Evolutionary conservation across 2,888 invertebrate species (phyloP), one percentile per base, ranked within the genome.

Genomic region (Dryocosmus kuriphilus): DNA sequence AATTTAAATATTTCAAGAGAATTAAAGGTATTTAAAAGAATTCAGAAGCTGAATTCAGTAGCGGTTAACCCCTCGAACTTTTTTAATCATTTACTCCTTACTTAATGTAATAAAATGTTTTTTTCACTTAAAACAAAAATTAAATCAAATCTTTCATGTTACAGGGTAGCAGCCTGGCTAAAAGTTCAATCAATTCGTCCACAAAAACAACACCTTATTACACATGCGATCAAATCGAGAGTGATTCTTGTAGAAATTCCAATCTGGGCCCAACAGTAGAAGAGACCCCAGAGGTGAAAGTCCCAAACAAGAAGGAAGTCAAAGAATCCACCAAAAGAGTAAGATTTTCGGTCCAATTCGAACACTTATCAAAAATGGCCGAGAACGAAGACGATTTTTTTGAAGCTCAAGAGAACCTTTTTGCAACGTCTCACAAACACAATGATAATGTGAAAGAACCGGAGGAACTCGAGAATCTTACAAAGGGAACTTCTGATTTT

Each of bases 311-410:
- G 19, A 71, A 71, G 19, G 51, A 71, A 9, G 16, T n/a, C 19
- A 71, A 51, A 30, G 46, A 71, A 71, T 71, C 30, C 2, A 71
- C 46, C 19, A 71, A 71, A 51, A 27, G 30, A 51, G 71, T 71
- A 4, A 27, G 71, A 51, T 71, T 71, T 51, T 71, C 71, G n/a
- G 51, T 51, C 24, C 51, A 46, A 4, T 51, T 71, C 19, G 19
- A 27, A 16, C 67, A 71, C 19, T 19, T 19, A 30, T 30, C n/a
- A 19, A 14, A 71, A 24, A 71, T 71, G 71, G 71, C 46, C 1
- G 71, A 71, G 9, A 27, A 51, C 30, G 71, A n/a, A n/a, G n/a
- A 71, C 1, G 71, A 71, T 51, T 71, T 71, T 46, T 71, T 71
- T 11, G 71, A 71, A 30, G 71, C 71, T 32, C 30, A 9, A 0